Percentiles rank a stretch among this genome's conserved stretches.
Conservation (phyloP, 2,888 invertebrate species). For the Leistus spinibarbis region DNA sequence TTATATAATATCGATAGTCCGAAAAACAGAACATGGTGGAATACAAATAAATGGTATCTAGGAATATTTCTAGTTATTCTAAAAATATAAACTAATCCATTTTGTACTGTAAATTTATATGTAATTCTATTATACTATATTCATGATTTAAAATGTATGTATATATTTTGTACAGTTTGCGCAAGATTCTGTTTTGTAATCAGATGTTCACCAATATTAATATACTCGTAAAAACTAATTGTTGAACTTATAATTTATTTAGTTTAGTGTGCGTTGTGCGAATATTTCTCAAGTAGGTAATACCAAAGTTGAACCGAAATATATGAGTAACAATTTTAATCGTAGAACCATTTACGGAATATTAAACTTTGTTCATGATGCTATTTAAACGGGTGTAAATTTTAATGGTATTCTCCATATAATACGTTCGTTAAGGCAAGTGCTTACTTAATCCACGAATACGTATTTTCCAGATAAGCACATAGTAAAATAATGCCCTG, state of each 20-base stretch:
- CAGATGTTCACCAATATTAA: neutral
- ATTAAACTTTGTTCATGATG: slow-evolving; percentile 21
- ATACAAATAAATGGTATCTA: too few relatives aligned
- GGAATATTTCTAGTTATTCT: too few relatives aligned
- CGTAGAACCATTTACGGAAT: slow-evolving; percentile 24
- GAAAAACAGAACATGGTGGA: too few relatives aligned
- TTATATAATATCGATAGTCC: too few relatives aligned
- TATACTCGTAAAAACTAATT: too few relatives aligned
- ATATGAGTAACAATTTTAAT: slow-evolving; percentile 24
- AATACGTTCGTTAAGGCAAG: neutral
- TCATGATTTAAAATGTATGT: too few relatives aligned
- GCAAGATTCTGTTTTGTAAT: too few relatives aligned
- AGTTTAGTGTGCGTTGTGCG: neutral
- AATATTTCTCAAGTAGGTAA: neutral
- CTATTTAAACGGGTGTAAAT: slow-evolving; percentile 23
- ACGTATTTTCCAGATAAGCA: neutral
- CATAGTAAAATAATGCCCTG: too few relatives aligned
- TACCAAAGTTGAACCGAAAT: neutral
- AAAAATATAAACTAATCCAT: too few relatives aligned
- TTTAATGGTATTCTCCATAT: neutral
- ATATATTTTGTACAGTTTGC: neutral
- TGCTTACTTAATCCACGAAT: neutral
- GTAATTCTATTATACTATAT: too few relatives aligned
- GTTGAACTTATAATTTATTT: neutral
- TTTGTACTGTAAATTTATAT: too few relatives aligned